A percentile compares a stretch with the other conserved stretches of the same genome.
These are phyloP conservation scores for Euplexia lucipara DNA, from an alignment of 2,888 invertebrate species.

Conservation along the genomic window DNA sequence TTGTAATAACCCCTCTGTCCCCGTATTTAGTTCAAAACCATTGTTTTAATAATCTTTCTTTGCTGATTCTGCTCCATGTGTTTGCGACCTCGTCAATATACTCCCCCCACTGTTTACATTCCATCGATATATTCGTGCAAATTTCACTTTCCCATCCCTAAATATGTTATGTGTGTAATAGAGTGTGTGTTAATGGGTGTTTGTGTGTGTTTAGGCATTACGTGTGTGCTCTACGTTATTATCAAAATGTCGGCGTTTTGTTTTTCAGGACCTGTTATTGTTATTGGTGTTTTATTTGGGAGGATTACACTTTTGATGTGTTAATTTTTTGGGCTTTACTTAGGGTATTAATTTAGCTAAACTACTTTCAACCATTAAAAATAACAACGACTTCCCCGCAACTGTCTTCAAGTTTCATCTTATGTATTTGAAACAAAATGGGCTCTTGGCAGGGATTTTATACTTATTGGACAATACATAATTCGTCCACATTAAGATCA, in stretches of 20 bases:
- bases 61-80: constrained; percentile 76
- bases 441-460: not conserved
- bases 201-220: constrained; percentile 75
- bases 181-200: constrained; percentile 79
- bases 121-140: constrained; percentile 81
- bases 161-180: constrained; percentile 83
- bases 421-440: not conserved
- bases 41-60: constrained; percentile 84
- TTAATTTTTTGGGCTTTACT: constrained; percentile 41
- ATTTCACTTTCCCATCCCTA: constrained; percentile 79
- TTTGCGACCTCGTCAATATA: constrained; percentile 74
- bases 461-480: constrained; percentile 4
- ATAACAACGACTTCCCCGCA: too few relatives aligned
- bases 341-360: too few relatives aligned
- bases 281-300: constrained; percentile 64
- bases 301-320: constrained; percentile 60
- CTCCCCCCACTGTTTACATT: constrained; percentile 76
- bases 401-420: not conserved
- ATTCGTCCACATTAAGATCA: constrained; percentile 15
- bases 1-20: constrained; percentile 84
- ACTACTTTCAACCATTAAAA: too few relatives aligned
- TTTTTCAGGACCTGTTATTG: constrained; percentile 71
- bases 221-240: constrained; percentile 72
- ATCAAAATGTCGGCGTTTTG: constrained; percentile 71
- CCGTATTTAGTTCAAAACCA: constrained; percentile 77